Percentiles rank a stretch among this genome's conserved stretches.
These are phyloP conservation scores for Indicator maculatus DNA, from an alignment of 2,113 vertebrate species.

Conservation along the genomic window DNA sequence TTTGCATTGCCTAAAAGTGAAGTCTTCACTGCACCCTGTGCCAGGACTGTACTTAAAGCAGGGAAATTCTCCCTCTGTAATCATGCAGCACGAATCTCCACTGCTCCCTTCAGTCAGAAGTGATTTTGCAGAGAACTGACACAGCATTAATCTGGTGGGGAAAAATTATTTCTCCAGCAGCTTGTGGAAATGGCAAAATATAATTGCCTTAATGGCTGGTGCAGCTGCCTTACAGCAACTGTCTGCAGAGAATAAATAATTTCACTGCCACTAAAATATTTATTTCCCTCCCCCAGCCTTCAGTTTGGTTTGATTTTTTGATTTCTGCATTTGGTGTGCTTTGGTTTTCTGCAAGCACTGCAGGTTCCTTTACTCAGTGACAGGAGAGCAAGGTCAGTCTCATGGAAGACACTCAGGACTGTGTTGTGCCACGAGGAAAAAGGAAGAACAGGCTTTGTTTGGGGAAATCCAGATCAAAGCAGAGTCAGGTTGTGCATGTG, in stretches of 20 bases:
- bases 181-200: slow-evolving; percentile 11
- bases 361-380: not conserved
- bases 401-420: not conserved
- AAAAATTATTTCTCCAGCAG: slow-evolving; percentile 18
- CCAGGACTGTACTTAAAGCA: not conserved
- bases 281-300: not conserved
- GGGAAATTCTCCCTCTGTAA: not conserved
- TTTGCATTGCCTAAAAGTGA: not conserved
- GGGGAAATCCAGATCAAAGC: not conserved
- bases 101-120: not conserved
- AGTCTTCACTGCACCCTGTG: not conserved
- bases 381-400: not conserved
- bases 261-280: slow-evolving; percentile 35
- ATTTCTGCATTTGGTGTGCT: not conserved
- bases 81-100: not conserved
- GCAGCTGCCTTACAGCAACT: not conserved
- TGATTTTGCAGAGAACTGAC: not conserved
- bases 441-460: not conserved
- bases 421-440: not conserved
- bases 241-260: slow-evolving; percentile 25
- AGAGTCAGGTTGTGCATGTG: not conserved
- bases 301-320: not conserved
- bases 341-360: not conserved
- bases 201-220: slow-evolving; percentile 30
- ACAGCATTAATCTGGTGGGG: not conserved